phyloP scores from a whole-genome alignment of 2,113 vertebrate species.

The Rostratula benghalensis region DNA sequence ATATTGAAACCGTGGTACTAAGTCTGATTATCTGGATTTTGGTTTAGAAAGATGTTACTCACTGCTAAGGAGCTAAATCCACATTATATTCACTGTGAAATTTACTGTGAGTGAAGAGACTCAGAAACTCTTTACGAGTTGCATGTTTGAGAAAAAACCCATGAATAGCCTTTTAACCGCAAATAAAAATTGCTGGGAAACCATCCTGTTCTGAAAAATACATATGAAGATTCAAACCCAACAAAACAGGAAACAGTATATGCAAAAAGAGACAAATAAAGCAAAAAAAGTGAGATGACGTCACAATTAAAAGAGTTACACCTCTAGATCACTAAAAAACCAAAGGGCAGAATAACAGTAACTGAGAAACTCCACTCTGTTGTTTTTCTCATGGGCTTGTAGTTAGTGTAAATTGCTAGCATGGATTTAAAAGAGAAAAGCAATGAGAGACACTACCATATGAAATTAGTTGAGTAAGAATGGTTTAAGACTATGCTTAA shows the following conservation, averaged over 20 bases:
- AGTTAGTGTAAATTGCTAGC: neutral
- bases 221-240: neutral
- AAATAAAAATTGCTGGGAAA: neutral
- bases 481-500: neutral
- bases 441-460: neutral
- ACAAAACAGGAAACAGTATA: neutral
- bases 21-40: neutral
- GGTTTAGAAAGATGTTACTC: neutral
- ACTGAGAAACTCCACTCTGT: neutral
- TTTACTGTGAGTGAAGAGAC: neutral
- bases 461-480: neutral
- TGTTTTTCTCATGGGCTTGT: neutral
- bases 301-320: neutral
- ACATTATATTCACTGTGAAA: neutral
- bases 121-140: neutral
- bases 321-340: neutral
- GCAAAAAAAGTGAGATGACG: neutral
- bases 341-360: neutral
- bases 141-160: neutral
- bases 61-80: neutral
- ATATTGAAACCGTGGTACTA: neutral
- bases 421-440: neutral
- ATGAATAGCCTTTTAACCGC: neutral
- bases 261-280: neutral
- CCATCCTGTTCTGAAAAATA: neutral